Conservation (phyloP, 2,113 vertebrate genomes). For the Siniperca knerii region DNA sequence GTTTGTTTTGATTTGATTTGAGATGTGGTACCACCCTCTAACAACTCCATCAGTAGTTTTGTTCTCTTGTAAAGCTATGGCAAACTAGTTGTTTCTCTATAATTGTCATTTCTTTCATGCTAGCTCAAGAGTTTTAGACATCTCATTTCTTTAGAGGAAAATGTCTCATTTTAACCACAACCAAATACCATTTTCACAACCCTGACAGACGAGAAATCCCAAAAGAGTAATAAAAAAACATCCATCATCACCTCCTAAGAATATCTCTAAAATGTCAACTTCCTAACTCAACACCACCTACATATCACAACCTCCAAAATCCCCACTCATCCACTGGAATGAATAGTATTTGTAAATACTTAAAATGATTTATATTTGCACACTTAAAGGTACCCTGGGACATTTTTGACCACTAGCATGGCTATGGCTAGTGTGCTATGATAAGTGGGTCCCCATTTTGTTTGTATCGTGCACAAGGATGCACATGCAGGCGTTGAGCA, state of each 20-base stretch:
- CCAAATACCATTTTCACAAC: slow-evolving; percentile 32
- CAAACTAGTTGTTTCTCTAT: neutral
- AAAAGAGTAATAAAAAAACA: neutral
- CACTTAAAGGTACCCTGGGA: neutral
- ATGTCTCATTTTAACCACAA: slow-evolving; percentile 13
- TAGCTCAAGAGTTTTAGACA: neutral
- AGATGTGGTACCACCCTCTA: slow-evolving; percentile 79
- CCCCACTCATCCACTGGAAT: slow-evolving; percentile 4
- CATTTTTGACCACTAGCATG: neutral
- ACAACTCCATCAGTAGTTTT: slow-evolving; percentile 71
- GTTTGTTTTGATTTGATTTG: slow-evolving; percentile 43
- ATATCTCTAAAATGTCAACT: neutral
- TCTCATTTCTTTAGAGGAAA: neutral
- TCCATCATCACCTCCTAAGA: slow-evolving; percentile 15
- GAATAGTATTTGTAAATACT: slow-evolving; percentile 49
- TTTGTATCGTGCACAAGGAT: neutral
- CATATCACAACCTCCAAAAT: neutral
- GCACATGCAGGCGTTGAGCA: neutral
- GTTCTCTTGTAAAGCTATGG: neutral
- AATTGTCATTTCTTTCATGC: neutral
- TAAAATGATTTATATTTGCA: neutral
- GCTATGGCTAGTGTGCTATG: neutral
- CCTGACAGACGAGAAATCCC: slow-evolving; percentile 13
- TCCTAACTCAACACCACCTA: slow-evolving; percentile 10
- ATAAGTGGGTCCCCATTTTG: no score